These are phyloP conservation scores for Parapsyche elsis DNA, from an alignment of 1,140 invertebrate genomes.

Conservation along the genomic window DNA sequence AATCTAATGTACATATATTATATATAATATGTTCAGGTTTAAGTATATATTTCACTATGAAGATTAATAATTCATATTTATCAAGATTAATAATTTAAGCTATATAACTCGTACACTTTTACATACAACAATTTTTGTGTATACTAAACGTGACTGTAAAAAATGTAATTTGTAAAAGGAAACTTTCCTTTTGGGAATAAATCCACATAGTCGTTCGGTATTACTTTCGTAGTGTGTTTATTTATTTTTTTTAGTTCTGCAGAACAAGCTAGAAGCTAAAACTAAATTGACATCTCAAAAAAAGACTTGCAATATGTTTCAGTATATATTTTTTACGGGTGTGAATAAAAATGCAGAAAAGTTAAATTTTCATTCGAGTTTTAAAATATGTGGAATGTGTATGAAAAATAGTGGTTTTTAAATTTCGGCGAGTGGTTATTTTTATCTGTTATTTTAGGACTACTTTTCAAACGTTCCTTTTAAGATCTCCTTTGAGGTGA, in stretches of 20 bases:
- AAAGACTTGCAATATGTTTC: background rate
- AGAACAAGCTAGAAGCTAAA: background rate
- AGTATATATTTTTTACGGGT: too few relatives aligned
- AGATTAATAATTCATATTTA: too few relatives aligned
- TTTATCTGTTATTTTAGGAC: conserved; percentile 8
- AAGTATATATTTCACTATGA: too few relatives aligned
- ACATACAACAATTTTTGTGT: too few relatives aligned
- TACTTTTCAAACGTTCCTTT: background rate
- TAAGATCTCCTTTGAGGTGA: background rate
- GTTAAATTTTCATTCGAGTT: too few relatives aligned
- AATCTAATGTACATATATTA: background rate
- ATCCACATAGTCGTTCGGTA: background rate
- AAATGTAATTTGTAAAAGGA: background rate
- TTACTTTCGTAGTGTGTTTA: background rate
- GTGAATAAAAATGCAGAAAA: too few relatives aligned
- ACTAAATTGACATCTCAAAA: background rate
- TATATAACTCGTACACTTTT: too few relatives aligned
- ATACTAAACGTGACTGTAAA: too few relatives aligned
- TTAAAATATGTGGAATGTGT: too few relatives aligned
- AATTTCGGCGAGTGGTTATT: background rate
- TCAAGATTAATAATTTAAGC: too few relatives aligned
- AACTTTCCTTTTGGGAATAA: background rate
- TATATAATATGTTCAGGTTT: too few relatives aligned
- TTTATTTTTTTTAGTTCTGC: background rate
- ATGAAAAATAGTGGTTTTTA: too few relatives aligned